Evolutionary conservation across 2,888 invertebrate genomes (phyloP).

Genomic region (Drosophila leonis): DNA sequence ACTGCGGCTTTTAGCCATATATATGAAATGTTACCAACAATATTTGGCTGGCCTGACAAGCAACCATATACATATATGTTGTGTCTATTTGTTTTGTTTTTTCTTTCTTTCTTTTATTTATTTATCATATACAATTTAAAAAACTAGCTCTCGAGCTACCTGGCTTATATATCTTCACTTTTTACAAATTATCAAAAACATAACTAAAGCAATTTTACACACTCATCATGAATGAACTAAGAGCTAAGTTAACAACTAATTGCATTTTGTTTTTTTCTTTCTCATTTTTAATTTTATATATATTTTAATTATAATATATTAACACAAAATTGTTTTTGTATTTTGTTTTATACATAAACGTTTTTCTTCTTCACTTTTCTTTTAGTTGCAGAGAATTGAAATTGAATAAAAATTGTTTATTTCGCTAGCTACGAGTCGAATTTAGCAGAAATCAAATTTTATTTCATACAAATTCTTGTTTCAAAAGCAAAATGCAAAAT

Average conservation of each 20-base stretch:
- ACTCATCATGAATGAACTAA: constrained; percentile 55
- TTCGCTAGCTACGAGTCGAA: constrained; percentile 59
- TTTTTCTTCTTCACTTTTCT: background rate
- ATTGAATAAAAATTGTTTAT: constrained; percentile 30
- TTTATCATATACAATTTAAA: constrained; percentile 69
- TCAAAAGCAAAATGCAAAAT: constrained; percentile 41
- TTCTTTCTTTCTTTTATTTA: constrained; percentile 26
- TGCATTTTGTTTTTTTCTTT: constrained; percentile 46
- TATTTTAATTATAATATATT: constrained; percentile 22
- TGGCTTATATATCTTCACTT: constrained; percentile 45
- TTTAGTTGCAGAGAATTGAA: constrained; percentile 27
- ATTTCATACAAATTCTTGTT: constrained; percentile 10
- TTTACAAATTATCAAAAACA: constrained; percentile 76
- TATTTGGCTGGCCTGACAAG: constrained; percentile 57
- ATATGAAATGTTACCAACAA: constrained; percentile 39
- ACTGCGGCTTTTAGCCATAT: constrained; percentile 10
- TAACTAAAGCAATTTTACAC: constrained; percentile 73
- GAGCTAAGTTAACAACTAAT: constrained; percentile 63
- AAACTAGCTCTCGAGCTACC: constrained; percentile 61
- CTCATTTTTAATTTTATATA: constrained; percentile 9
- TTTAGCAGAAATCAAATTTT: constrained; percentile 22
- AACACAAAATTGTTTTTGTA: constrained; percentile 35
- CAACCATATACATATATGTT: constrained; percentile 44
- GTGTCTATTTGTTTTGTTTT: constrained; percentile 6
- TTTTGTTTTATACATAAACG: constrained; percentile 35